phyloP scores from a whole-genome alignment of 2,888 invertebrate species.

The Peribatodes rhomboidaria region DNA sequence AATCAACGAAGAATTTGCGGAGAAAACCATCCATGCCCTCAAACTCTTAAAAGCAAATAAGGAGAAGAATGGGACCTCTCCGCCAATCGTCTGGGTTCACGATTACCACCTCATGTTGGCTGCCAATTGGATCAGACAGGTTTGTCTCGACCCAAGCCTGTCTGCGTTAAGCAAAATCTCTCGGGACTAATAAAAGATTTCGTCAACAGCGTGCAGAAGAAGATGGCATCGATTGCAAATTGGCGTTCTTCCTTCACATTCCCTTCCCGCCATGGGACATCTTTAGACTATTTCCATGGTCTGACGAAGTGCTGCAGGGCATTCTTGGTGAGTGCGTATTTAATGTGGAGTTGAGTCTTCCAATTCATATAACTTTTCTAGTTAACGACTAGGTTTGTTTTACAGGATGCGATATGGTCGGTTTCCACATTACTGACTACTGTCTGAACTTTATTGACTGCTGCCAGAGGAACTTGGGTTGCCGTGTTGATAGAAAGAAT shows the following conservation, averaged over 20 bases:
- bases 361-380: neutral
- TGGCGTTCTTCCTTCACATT: slow-evolving; percentile 97
- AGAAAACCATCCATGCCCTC: slow-evolving; percentile 91
- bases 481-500: slow-evolving; percentile 95
- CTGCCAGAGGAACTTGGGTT: slow-evolving; percentile 94
- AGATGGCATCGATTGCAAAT: slow-evolving; percentile 90
- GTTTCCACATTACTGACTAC: slow-evolving; percentile 96
- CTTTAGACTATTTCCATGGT: slow-evolving; percentile 95
- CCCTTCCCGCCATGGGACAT: slow-evolving; percentile 98
- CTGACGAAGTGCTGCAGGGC: slow-evolving; percentile 97
- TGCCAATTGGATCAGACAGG: slow-evolving; percentile 96
- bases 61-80: slow-evolving; percentile 70
- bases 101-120: slow-evolving; percentile 98
- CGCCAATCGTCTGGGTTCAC: slow-evolving; percentile 96
- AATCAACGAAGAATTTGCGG: slow-evolving; percentile 94
- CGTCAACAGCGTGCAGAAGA: slow-evolving; percentile 90
- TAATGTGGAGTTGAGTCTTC: neutral
- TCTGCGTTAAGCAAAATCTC: slow-evolving; percentile 7
- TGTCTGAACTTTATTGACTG: slow-evolving; percentile 97
- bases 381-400: slow-evolving; percentile 36
- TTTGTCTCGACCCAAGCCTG: slow-evolving; percentile 55
- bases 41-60: slow-evolving; percentile 83
- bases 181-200: slow-evolving; percentile 38
- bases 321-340: slow-evolving; percentile 89
- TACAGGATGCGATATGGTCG: slow-evolving; percentile 95